Evolutionary conservation across 1,140 invertebrate species (phyloP), one percentile per base, ranked within the genome.

Genomic region (Thaumatotibia leucotreta): DNA sequence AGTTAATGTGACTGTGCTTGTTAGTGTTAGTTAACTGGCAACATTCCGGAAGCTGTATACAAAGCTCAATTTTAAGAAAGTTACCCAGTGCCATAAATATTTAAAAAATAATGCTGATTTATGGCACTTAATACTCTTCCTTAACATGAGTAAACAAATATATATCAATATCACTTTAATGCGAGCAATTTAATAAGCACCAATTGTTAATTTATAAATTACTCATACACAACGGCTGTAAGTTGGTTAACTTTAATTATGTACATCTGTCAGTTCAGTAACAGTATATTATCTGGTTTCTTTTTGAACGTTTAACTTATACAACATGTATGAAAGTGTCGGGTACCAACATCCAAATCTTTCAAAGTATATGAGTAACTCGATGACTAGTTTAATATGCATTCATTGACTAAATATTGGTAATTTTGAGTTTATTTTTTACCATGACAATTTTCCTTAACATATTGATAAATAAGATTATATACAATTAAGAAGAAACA

Each of bases 11-110:
- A 45, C n/a, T 27, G 8, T 24, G 31, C 62, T 63, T 81, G 82
- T 90, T 90, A 90, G 87, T 87, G 75, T 77, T 74, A 79, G 79
- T 82, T 81, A 77, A 83, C 72, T 79, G 75, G 39, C 78, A 90
- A 90, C 88, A 90, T 88, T 90, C 88, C 88, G 86, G 72, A 86
- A 90, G 88, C 88, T 88, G 88, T 90, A 71, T 90, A 90, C 88
- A 90, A 88, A 88, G 88, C 88, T 88, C 86, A 74, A 73, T 73
- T 72, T 73, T 80, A 78, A 58, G 52, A 58, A 58, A 58, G 52
- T 58, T 58, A 31, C 77, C 80, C 82, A 80, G 75, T 78, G 68
- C 67, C 74, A 84, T 68, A 33, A 62, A 35, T 14, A 65, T 72
- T 72, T 77, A 67, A 82, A 80, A 68, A 79, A 82, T 31, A 31